Conservation (phyloP, 2,888 invertebrate species). For the Oscheius sp. region DNA sequence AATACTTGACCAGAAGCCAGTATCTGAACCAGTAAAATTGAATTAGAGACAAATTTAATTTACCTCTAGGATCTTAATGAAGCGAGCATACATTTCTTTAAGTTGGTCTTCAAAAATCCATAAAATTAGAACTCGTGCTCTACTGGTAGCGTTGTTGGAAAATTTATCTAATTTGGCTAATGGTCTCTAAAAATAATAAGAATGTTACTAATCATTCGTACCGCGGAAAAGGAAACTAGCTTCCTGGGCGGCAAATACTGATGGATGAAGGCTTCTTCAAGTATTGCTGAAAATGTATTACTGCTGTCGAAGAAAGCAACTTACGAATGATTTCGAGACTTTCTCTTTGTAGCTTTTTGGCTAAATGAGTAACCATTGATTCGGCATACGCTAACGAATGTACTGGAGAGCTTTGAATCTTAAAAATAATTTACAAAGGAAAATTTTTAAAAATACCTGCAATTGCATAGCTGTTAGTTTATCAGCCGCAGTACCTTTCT, state of each 20-base stretch:
- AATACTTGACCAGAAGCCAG: conserved; percentile 82
- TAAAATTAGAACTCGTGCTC: conserved; percentile 68
- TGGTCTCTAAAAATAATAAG: conserved; percentile 69
- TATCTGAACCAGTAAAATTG: conserved; percentile 21
- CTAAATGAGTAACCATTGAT: conserved; percentile 81
- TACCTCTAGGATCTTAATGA: conserved; percentile 79
- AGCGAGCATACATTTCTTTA: conserved; percentile 80
- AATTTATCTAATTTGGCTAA: conserved; percentile 71
- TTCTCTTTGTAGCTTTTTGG: conserved; percentile 80
- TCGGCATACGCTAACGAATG: conserved; percentile 80
- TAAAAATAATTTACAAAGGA: conserved; percentile 5
- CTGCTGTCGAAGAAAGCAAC: conserved; percentile 37
- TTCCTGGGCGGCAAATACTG: conserved; percentile 78
- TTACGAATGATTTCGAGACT: conserved; percentile 76
- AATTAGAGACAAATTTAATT: neutral
- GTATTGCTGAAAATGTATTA: conserved; percentile 80
- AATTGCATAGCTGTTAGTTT: conserved; percentile 86
- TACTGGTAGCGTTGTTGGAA: conserved; percentile 76
- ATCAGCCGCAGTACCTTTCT: conserved; percentile 84
- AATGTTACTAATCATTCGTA: conserved; percentile 15
- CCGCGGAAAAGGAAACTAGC: conserved; percentile 75
- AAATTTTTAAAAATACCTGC: conserved; percentile 76
- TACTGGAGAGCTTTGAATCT: conserved; percentile 71
- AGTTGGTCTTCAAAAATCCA: conserved; percentile 92
- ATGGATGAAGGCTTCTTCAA: conserved; percentile 81